Evolutionary conservation across 2,888 invertebrate genomes (phyloP), one percentile per base, ranked within the genome.

Genomic region (Venusia cambrica): DNA sequence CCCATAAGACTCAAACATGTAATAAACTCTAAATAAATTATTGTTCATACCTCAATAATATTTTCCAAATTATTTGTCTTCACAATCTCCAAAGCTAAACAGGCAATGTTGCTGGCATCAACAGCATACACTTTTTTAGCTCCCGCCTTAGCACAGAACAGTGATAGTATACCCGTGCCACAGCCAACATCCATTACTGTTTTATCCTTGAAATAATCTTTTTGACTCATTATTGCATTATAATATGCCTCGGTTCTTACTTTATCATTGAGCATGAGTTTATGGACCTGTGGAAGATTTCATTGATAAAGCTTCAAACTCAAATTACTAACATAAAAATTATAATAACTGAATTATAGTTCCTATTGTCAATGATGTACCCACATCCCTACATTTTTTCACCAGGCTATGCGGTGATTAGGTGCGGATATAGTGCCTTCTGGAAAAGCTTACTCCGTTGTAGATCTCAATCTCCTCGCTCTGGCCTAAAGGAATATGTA

Each of bases 61-160:
- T 90, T 62, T 36, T 90, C 87, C 38, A 92, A 88, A 8, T 90
- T 84, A 71, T 96, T 96, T 62, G 94, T 94, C 46, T 89, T 88
- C 0, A 92, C 89, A 8, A 94, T 84, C 63, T 92, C 88, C 43
- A 89, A 76, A 1, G 93, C 91, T 27, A 93, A 68, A 55, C 84
- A 75, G 2, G 92, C 92, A 16, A 93, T 73, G 45, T 90, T 88
- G 57, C 94, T 94, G 1, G 94, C 95, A 89, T 96, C 96, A 1
- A 96, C 90, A 4, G 96, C 94, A 70, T 92, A 95, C 0, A 97
- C 97, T 71, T 92, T 92, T 36, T 89, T 90, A 2, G 97, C 97
- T n/a, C 97, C 97, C 13, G 95, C 97, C 75, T 92, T 78, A 17
- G 95, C 97, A 72, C 95, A 96, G 74, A 97, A 96, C 59, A 97